Evolutionary conservation across 2,113 vertebrate species (phyloP), one percentile per base, ranked within the genome.

Genomic region (Oryzias javanicus): DNA sequence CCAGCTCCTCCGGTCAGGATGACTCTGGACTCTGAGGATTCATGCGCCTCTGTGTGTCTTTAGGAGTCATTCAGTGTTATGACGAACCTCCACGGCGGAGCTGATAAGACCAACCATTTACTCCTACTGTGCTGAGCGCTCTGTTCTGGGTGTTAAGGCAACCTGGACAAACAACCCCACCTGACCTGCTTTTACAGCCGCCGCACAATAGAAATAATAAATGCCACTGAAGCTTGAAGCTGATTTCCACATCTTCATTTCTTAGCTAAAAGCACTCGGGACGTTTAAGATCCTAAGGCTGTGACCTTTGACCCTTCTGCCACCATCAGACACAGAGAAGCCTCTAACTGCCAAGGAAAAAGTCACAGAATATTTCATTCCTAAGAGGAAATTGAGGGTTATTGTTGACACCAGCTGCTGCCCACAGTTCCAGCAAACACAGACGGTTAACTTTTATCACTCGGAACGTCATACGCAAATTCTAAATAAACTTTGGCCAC

Each of bases 111-210:
- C 41, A 62, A 29, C 74, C 77, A 77, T 87, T 89, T 84, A 64
- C 72, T 83, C 81, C 86, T 86, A 84, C 90, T 80, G 86, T 88
- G 76, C 67, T 78, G 76, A 85, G 78, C 64, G 20, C 72, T 80
- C 61, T 82, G 72, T 83, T 77, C 80, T 56, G 79, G 67, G 73
- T 85, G 78, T 84, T 85, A 83, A 83, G 61, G 75, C 67, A 74
- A 85, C 85, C 81, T 82, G 74, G 64, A 66, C 74, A 87, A 87
- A 84, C 78, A 81, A 67, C 51, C 70, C 64, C 42, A 27, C 62
- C 68, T 83, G 83, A 82, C 80, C 75, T 82, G 75, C 70, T 85
- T 91, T 88, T 89, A 89, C 63, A 69, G 60, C 75, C 56, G 1
- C 19, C 40, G 51, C 40, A 64, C 40, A 48, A 24, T 59, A 57